Percentiles rank a stretch among this genome's conserved stretches.
phyloP scores from a whole-genome alignment of 2,113 vertebrate genomes.

The Pampusana beccarii region DNA sequence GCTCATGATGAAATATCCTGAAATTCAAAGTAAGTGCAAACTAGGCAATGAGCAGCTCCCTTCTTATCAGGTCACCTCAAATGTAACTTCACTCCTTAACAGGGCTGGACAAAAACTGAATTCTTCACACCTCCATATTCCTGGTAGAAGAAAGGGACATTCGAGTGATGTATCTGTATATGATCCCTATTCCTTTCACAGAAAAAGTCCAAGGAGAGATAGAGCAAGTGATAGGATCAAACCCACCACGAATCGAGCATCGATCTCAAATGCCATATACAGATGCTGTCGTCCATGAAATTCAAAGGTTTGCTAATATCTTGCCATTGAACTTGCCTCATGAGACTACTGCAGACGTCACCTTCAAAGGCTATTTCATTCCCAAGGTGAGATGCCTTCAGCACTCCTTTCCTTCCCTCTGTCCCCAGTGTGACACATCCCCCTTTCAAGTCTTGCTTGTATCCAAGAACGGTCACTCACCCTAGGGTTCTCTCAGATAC shows the following conservation, averaged over 20 bases:
- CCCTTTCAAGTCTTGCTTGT: background rate
- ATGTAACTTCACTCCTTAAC: background rate
- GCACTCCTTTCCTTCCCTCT: background rate
- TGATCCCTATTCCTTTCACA: background rate
- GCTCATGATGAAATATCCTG: constrained; percentile 69
- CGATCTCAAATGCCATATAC: constrained; percentile 55
- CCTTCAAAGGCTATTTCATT: constrained; percentile 58
- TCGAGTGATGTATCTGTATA: background rate
- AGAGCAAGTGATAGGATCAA: constrained; percentile 23
- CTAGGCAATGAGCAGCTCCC: background rate
- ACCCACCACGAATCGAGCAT: constrained; percentile 21
- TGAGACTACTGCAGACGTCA: constrained; percentile 41
- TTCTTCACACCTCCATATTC: background rate
- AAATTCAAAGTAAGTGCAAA: constrained; percentile 67
- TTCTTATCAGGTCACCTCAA: background rate
- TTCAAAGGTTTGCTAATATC: constrained; percentile 65
- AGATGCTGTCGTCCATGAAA: constrained; percentile 62
- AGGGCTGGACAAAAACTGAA: background rate
- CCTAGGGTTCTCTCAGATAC: background rate
- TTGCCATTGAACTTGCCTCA: constrained; percentile 22
- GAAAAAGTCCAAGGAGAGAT: constrained; percentile 55
- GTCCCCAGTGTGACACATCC: background rate
- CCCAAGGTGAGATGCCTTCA: constrained; percentile 50
- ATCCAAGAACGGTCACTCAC: background rate
- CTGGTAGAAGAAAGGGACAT: background rate